Base-by-base conservation (phyloP, 1,140 invertebrate genomes). In the Macrobrachium nipponense region DNA sequence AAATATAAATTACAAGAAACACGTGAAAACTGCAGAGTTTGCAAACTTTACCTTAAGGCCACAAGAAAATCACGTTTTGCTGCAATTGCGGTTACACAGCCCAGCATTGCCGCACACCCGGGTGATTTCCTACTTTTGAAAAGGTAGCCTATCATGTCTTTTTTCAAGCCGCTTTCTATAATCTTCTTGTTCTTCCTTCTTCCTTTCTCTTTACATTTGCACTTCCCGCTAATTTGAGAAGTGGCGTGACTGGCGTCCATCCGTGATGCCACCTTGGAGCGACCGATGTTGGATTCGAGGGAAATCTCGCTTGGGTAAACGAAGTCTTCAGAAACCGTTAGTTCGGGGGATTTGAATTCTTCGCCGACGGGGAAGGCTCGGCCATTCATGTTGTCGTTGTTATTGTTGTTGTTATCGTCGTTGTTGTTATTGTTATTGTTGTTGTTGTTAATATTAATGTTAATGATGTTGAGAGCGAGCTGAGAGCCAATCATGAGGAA, bases 401-500 rank as follows among this genome's bases (percentile, higher is more conserved):
- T 83, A 36, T 82, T 82, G 60, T 83, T 83, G 51, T 76, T 75
- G 18, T 83, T 83, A 44, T 83, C 61, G 23, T 83, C 60, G 36
- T 83, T 83, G 60, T 83, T 62, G 18, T 83, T 64, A 51, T 82
- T 75, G 23, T 82, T 70, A 43, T 70, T 62, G 15, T 83, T 83
- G 27, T 83, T 83, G 60, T 83, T 83, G 70, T 83, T 83, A 58
- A 61, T 83, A 8, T 17, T 76, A 58, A 83, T 15, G 27, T 61
- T 83, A 51, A 83, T 61, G 70, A 83, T 83, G 23, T 83, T 83
- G 23, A 83, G 20, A 15, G 27, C 59, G 0, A 83, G 81, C n/a
- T 83, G 81, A 36, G 43, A 75, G 11, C 70, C 81, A 20, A 83
- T 83, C 70, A 83, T 75, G n/a, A 83, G 60, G 58, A 83, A 83